Evolutionary conservation across 92 coral and sea anemone genomes (phyloP).

Genomic region (Pocillopora grandis): DNA sequence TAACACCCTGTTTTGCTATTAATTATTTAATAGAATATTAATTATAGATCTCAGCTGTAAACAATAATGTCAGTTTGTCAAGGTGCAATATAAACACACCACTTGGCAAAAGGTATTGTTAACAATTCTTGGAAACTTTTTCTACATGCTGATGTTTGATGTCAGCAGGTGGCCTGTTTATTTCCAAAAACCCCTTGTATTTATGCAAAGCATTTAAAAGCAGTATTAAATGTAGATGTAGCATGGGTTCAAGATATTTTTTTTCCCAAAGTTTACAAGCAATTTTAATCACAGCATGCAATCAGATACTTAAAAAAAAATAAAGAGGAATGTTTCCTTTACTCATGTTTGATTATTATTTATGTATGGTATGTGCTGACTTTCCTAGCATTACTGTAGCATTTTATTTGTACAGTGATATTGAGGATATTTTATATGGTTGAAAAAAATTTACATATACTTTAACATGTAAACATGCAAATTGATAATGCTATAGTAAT

Average conservation of each 20-base stretch:
- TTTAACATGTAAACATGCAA: too few species aligned
- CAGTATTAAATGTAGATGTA: background rate
- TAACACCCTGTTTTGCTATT: conserved; percentile 32
- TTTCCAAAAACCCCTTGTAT: background rate
- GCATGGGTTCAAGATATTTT: background rate
- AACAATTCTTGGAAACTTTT: background rate
- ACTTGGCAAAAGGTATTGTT: background rate
- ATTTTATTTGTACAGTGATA: too few species aligned
- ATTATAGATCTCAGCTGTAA: background rate
- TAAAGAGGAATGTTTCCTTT: background rate
- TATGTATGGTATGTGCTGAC: too few species aligned
- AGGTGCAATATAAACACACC: background rate
- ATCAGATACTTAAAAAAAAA: background rate
- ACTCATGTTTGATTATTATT: too few species aligned
- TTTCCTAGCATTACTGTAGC: too few species aligned
- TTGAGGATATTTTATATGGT: too few species aligned
- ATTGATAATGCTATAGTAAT: background rate
- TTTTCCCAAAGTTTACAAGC: background rate
- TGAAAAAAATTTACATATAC: too few species aligned
- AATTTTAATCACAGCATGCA: background rate
- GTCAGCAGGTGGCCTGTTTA: conserved; percentile 26
- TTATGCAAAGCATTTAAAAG: background rate
- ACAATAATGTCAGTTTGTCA: background rate
- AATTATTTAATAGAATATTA: conserved; percentile 12
- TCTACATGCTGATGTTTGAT: conserved; percentile 23